Evolutionary conservation across 2,797 vertebrate species (phyloP).

Genomic region (Dallia pectoralis): DNA sequence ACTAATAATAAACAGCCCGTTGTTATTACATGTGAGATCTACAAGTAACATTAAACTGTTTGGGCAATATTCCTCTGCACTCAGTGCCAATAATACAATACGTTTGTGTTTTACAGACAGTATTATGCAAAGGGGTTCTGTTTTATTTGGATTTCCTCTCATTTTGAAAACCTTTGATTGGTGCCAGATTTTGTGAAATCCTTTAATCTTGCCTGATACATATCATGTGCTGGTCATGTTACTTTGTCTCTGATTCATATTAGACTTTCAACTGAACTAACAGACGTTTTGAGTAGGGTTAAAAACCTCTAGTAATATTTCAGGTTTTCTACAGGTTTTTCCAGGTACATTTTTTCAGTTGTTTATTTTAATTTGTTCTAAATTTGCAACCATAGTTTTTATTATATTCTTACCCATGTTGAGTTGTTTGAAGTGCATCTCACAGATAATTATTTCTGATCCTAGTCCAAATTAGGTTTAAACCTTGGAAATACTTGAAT

Average conservation of each 20-base stretch:
- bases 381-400: too few relatives aligned
- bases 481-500: not conserved
- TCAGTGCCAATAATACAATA: conserved; percentile 22
- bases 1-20: conserved; percentile 37
- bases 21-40: conserved; percentile 41
- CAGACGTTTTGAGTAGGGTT: not conserved
- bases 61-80: conserved; percentile 4
- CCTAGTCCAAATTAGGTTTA: not conserved
- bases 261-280: conserved; percentile 22
- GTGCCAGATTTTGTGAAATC: conserved; percentile 63
- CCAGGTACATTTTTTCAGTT: too few relatives aligned
- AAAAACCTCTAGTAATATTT: not conserved
- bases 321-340: too few relatives aligned
- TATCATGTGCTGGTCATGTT: conserved; percentile 61
- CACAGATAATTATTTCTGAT: not conserved
- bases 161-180: conserved; percentile 49
- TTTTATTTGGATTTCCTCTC: conserved; percentile 54
- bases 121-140: conserved; percentile 27
- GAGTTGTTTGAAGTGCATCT: not conserved
- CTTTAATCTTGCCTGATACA: conserved; percentile 64
- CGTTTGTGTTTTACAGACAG: conserved; percentile 30
- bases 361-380: too few relatives aligned
- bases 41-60: conserved; percentile 47
- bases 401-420: too few relatives aligned
- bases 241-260: conserved; percentile 22